phyloP scores from a whole-genome alignment of 2,797 vertebrate genomes.

The Meriones psammophilus region DNA sequence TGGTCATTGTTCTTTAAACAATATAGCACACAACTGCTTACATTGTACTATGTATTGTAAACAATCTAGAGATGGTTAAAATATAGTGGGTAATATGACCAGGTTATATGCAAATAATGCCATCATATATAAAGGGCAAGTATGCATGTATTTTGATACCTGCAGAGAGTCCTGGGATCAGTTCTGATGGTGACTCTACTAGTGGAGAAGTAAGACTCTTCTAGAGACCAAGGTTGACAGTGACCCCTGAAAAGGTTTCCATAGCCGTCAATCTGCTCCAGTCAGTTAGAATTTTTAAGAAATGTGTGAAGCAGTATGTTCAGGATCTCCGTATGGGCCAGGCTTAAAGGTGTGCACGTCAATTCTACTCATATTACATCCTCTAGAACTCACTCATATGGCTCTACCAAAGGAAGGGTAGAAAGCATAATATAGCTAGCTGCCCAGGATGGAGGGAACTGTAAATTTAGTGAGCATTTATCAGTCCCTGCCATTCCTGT shows the following conservation, averaged over 20 bases:
- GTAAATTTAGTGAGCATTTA: constrained; percentile 27
- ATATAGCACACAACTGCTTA: background rate
- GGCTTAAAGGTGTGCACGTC: background rate
- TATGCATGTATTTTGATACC: background rate
- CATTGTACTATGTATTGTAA: background rate
- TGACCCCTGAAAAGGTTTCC: background rate
- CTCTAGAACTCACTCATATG: background rate
- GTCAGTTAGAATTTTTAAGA: background rate
- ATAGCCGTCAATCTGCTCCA: background rate
- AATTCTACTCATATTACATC: constrained; percentile 4
- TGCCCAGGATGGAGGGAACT: background rate
- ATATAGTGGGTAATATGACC: background rate
- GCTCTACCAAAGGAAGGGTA: background rate
- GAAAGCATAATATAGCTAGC: background rate
- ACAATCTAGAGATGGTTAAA: background rate
- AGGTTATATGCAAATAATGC: background rate
- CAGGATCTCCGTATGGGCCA: background rate
- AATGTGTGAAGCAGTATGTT: background rate
- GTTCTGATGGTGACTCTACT: background rate
- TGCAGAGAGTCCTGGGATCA: background rate
- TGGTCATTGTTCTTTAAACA: background rate
- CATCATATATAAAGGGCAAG: background rate
- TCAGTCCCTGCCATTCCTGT: background rate
- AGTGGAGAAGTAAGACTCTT: constrained; percentile 33
- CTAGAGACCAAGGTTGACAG: background rate